phyloP scores from a whole-genome alignment of 2,113 vertebrate species.

The Nerophis lumbriciformis region DNA sequence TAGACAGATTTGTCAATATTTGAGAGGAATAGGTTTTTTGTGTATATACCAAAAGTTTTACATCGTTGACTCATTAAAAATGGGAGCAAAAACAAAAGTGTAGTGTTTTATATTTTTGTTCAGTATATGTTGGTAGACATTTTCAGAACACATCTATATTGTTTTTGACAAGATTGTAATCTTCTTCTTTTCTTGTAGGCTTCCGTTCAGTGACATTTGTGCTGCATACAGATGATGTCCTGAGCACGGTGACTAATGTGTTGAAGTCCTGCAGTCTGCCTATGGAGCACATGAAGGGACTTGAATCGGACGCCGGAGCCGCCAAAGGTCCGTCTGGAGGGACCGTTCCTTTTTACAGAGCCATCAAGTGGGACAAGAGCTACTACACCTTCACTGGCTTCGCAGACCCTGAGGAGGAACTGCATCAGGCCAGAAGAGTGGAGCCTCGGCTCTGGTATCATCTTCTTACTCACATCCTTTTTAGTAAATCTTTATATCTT shows the following conservation, averaged over 20 bases:
- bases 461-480: too few relatives aligned
- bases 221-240: conserved; percentile 81
- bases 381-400: conserved; percentile 92
- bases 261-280: conserved; percentile 91
- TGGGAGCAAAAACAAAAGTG: too few relatives aligned
- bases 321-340: conserved; percentile 32
- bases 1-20: too few relatives aligned
- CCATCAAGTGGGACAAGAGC: conserved; percentile 92
- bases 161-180: background rate
- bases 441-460: conserved; percentile 80
- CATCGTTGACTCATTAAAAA: too few relatives aligned
- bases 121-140: too few relatives aligned
- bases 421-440: conserved; percentile 78
- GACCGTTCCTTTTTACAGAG: conserved; percentile 71
- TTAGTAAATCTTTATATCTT: too few relatives aligned
- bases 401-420: conserved; percentile 87
- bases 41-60: too few relatives aligned
- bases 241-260: conserved; percentile 86
- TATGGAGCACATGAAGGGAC: conserved; percentile 78
- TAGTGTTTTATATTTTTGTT: too few relatives aligned
- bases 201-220: conserved; percentile 91
- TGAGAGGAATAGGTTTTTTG: too few relatives aligned
- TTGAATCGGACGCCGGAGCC: conserved; percentile 39
- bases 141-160: too few relatives aligned
- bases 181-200: conserved; percentile 61